Percentiles rank a stretch among this genome's conserved stretches.
Evolutionary conservation across 37 sponge, comb jelly and placozoan genomes (phyloP).

Genomic region (Halisarca cf. caerulea): DNA sequence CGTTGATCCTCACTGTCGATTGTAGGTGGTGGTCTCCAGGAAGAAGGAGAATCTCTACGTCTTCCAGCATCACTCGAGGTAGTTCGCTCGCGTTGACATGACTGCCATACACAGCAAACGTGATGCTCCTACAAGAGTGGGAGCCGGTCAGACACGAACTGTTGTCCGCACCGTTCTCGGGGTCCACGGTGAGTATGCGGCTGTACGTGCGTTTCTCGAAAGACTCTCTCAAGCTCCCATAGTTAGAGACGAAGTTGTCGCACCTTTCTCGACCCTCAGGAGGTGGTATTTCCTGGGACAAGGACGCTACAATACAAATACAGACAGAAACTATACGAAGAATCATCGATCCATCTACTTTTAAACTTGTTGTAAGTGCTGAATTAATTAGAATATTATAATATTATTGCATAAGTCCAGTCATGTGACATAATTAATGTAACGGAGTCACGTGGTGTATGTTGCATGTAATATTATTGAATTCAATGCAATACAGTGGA

Average conservation of each 20-base stretch:
- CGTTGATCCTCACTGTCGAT: neutral
- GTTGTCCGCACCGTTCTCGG: neutral
- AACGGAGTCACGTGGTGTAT: no score
- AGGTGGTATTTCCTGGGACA: neutral
- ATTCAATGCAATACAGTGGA: no score
- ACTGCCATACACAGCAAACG: neutral
- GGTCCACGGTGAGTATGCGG: neutral
- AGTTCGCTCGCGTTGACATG: neutral
- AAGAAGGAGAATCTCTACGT: neutral
- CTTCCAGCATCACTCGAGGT: neutral
- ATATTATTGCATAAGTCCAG: no score
- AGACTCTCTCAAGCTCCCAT: neutral
- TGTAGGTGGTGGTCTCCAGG: neutral
- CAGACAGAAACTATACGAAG: no score
- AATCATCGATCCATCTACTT: no score
- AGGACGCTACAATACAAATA: neutral
- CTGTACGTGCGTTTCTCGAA: neutral
- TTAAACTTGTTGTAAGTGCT: no score
- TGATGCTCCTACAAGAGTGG: neutral
- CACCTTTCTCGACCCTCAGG: neutral
- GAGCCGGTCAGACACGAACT: conserved; percentile 1
- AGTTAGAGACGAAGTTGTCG: neutral
- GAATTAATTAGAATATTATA: no score
- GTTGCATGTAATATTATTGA: no score
- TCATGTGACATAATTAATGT: no score